These are phyloP conservation scores for Luscinia luscinia DNA, from an alignment of 2,797 vertebrate genomes.

Conservation along the genomic window DNA sequence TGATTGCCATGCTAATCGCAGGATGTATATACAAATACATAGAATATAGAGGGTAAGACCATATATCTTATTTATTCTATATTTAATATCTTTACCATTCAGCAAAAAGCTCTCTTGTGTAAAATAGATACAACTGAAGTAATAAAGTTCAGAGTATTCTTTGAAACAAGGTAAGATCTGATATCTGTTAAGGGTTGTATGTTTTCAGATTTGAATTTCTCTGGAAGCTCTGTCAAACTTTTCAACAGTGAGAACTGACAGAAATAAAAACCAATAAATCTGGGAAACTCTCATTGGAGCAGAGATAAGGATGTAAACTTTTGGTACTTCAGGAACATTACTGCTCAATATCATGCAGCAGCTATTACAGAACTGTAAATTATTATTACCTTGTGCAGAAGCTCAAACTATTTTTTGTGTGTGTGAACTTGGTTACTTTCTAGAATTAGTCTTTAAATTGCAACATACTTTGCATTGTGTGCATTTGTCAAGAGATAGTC, in stretches of 20 bases:
- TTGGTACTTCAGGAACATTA: neutral
- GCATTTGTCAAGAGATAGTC: neutral
- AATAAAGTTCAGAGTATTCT: neutral
- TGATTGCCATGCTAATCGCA: conserved; percentile 92
- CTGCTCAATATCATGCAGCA: neutral
- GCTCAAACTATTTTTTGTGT: neutral
- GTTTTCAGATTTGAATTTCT: neutral
- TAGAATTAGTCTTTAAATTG: neutral
- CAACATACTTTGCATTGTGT: neutral
- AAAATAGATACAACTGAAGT: neutral
- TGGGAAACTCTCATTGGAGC: neutral
- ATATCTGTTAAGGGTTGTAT: neutral
- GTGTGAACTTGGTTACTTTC: neutral
- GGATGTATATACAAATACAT: conserved; percentile 98
- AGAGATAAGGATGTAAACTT: neutral
- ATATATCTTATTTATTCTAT: conserved; percentile 50
- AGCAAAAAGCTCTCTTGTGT: neutral
- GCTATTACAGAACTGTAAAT: neutral
- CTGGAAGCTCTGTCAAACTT: neutral
- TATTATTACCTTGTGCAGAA: neutral
- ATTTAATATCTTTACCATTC: conserved; percentile 27
- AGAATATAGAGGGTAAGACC: conserved; percentile 92
- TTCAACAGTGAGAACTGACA: neutral
- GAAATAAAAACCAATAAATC: neutral
- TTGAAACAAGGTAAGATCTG: neutral